Evolutionary conservation across 2,888 invertebrate genomes (phyloP), one percentile per base, ranked within the genome.

Genomic region (Trichogramma evanescens): DNA sequence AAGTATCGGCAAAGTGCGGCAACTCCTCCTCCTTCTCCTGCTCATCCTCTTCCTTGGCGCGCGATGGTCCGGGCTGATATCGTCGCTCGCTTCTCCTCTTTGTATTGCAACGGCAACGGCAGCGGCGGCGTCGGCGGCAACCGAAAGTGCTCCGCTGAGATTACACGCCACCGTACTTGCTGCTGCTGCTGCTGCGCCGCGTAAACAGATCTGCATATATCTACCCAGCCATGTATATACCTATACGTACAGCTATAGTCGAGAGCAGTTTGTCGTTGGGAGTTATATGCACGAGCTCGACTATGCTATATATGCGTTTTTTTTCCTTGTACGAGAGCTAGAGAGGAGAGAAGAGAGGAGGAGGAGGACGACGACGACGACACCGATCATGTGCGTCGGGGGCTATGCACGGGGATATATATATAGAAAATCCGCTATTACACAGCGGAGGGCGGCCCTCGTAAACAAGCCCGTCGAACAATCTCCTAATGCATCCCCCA

Each of bases 391-490:
- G 26, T 26, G 26, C 26, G 26, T 26, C 26, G 3, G 26, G 26
- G 3, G 26, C 26, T 26, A 26, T 26, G 26, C 26, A 26, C 26
- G 26, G 26, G 26, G 26, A 26, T 26, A 26, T 13, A 26, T 26
- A 26, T 26, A 26, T 26, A 26, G 26, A 26, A 63, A 60, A 63
- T 63, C 60, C 65, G 65, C 66, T 67, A 67, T 70, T 69, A 62
- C 65, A 69, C 56, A 61, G 53, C 40, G 8, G 10, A 41, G 55
- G 40, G 68, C 69, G 67, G 66, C 66, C 5, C 62, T 73, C 76
- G 75, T 76, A 76, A 76, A 76, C 74, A 76, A 76, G 73, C 73
- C 73, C 73, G 75, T 75, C 75, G 74, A 75, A 74, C 75, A 76
- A 76, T 76, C 74, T 75, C 74, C 74, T 75, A 75, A 76, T 76